Evolutionary conservation across 2,113 vertebrate genomes (phyloP).

Genomic region (Orycteropus afer): DNA sequence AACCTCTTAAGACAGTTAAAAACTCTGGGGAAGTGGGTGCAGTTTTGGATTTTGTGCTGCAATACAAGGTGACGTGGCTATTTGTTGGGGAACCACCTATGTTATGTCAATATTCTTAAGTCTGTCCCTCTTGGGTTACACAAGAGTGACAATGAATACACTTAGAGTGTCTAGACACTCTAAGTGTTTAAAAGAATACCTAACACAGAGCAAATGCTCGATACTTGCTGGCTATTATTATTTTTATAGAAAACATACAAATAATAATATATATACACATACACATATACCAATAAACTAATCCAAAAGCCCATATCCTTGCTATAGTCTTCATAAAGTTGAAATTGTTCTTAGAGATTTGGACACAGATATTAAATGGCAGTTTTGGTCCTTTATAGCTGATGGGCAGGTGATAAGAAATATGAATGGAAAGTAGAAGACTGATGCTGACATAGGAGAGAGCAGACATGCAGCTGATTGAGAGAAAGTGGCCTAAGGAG

Average conservation of each 20-base stretch:
- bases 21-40: neutral
- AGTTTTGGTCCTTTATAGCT: neutral
- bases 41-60: neutral
- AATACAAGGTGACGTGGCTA: neutral
- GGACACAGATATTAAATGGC: neutral
- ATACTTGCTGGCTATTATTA: neutral
- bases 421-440: neutral
- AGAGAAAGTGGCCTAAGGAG: neutral
- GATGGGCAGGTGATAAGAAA: neutral
- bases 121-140: neutral
- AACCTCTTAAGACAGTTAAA: neutral
- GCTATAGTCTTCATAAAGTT: neutral
- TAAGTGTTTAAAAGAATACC: neutral
- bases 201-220: neutral
- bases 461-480: neutral
- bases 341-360: neutral
- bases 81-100: neutral
- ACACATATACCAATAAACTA: neutral
- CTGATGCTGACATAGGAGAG: neutral
- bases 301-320: neutral
- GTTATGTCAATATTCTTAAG: neutral
- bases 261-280: neutral
- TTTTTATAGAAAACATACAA: neutral
- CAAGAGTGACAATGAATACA: no score
- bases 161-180: neutral